phyloP scores from a whole-genome alignment of 1,140 invertebrate genomes.

The Drosophila trapezifrons region DNA sequence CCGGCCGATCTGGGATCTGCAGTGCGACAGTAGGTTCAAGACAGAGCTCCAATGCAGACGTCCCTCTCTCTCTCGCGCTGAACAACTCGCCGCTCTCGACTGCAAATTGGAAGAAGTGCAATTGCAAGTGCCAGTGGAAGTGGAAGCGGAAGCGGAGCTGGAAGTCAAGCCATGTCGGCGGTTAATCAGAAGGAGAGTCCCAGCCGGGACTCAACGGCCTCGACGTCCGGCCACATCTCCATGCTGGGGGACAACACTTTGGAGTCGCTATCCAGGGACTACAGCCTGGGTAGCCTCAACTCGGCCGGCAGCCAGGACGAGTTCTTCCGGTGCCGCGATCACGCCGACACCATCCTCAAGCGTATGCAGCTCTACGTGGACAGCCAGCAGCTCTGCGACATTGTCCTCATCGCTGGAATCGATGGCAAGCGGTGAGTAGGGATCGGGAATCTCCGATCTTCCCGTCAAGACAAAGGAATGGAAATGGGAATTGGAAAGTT shows the following conservation, averaged over 20 bases:
- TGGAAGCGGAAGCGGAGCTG: conserved; percentile 1
- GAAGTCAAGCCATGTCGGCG: conserved; percentile 53
- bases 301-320: conserved; percentile 87
- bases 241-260: conserved; percentile 68
- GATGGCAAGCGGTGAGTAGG: conserved; percentile 86
- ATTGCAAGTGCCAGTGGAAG: conserved; percentile 7
- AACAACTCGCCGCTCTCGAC: conserved; percentile 6
- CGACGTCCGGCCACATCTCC: conserved; percentile 78
- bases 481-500: conserved; percentile 49
- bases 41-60: conserved; percentile 66
- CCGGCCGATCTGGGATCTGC: conserved; percentile 47
- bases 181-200: conserved; percentile 83
- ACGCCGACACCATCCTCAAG: conserved; percentile 91
- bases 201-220: conserved; percentile 80
- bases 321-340: conserved; percentile 90
- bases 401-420: conserved; percentile 89
- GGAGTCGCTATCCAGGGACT: conserved; percentile 76
- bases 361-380: conserved; percentile 93
- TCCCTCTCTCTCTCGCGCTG: conserved; percentile 27
- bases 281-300: conserved; percentile 76
- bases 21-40: conserved; percentile 61
- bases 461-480: conserved; percentile 61
- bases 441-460: conserved; percentile 1
- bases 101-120: conserved; percentile 24
- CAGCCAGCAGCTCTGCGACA: conserved; percentile 91